Evolutionary conservation across 2,888 invertebrate species (phyloP), one percentile per base, ranked within the genome.

Genomic region (Ichneumoninae sp.): DNA sequence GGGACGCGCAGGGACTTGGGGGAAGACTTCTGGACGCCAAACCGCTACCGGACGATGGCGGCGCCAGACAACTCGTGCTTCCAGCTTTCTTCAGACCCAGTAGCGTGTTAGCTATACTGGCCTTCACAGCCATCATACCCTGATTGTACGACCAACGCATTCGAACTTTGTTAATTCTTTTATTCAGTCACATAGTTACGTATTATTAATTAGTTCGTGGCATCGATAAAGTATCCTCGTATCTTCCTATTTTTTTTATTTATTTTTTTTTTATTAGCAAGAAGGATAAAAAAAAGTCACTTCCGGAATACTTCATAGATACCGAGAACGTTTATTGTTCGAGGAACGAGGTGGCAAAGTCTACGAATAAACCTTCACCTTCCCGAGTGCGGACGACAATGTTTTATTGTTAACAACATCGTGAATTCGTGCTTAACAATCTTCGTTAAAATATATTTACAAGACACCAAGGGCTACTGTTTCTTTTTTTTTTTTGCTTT

Each of bases 21-120:
- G 93, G 93, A 88, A 93, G 93, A 91, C 93, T 93, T 91, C 93
- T 92, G 87, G 93, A 93, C 90, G 92, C 90, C 91, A 92, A 86
- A 90, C 92, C 92, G 85, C 89, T 89, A 88, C 92, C 91, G 86
- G 93, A 91, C 93, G 89, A 94, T 95, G 96, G 96, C 90, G 96
- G 96, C 69, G 96, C 95, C 87, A 97, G 94, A 92, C 95, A 96
- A 92, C 96, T 96, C 69, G 96, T 96, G 87, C 96, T 96, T 91
- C 96, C 96, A 77, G 96, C 96, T 88, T 96, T 94, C 93, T 96
- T 96, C 89, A 96, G 94, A 86, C 95, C 95, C 93, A 95, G 94
- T 60, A 93, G 91, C 84, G 93, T 93, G 90, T 93, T 93, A 89
- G 93, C 92, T 91, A 93, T 92, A 94, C 94, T 90, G 92, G 93